A percentile compares a stretch with the other conserved stretches of the same genome.
Conservation (phyloP, 2,113 vertebrate genomes). For the Strigops habroptila region DNA sequence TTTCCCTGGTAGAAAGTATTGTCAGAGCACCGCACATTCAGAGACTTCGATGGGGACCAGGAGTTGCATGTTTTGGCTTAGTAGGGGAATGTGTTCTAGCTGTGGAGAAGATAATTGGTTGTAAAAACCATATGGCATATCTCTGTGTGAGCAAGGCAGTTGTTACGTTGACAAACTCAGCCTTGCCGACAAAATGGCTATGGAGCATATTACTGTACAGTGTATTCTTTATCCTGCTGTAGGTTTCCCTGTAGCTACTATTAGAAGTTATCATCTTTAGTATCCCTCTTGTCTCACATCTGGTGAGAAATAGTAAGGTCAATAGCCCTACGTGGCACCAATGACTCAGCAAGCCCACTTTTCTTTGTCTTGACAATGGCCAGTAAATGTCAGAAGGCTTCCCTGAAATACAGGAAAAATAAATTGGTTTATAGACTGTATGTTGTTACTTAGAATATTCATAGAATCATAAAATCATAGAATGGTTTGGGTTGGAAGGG, state of each 20-base stretch:
- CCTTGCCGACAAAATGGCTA: background rate
- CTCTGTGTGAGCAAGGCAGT: constrained; percentile 40
- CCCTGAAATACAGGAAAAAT: background rate
- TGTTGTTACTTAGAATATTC: background rate
- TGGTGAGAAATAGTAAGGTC: constrained; percentile 13
- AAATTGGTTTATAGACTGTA: background rate
- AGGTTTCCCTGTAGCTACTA: background rate
- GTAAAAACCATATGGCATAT: constrained; percentile 36
- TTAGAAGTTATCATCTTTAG: background rate
- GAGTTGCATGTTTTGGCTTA: constrained; percentile 9
- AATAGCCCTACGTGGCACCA: background rate
- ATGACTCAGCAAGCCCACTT: background rate
- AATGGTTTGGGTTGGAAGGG: background rate
- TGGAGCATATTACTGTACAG: background rate
- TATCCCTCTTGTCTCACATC: background rate
- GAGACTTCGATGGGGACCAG: background rate
- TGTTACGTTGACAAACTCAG: constrained; percentile 25
- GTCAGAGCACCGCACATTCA: background rate
- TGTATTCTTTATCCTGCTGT: background rate
- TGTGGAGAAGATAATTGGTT: constrained; percentile 40
- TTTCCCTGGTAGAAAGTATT: background rate
- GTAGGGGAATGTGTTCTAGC: background rate
- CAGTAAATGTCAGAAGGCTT: background rate
- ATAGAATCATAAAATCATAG: background rate
- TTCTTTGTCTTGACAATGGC: background rate